Conservation (phyloP, 1,140 invertebrate genomes). For the Drosophila repletoides region DNA sequence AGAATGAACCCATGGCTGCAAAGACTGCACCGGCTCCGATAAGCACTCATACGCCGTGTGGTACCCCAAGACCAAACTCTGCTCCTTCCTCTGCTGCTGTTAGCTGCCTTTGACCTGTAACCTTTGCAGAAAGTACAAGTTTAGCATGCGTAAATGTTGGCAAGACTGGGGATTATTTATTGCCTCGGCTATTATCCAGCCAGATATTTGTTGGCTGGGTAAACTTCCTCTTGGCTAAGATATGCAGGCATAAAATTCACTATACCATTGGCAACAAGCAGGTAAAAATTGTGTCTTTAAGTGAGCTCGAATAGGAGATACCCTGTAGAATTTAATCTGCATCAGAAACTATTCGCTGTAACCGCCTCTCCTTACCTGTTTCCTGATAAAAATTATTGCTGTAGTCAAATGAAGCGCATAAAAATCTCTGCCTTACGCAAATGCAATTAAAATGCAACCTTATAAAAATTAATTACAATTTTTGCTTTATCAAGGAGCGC, state of each 20-base stretch:
- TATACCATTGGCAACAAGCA: no score
- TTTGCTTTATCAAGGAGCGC: background rate
- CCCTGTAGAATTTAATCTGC: no score
- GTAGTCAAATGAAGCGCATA: no score
- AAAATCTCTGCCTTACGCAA: no score
- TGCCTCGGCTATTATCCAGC: constrained; percentile 51
- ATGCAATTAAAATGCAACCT: no score
- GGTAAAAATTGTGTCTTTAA: no score
- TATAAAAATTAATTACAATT: constrained; percentile 21
- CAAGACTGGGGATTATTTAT: constrained; percentile 40
- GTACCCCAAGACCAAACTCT: constrained; percentile 42
- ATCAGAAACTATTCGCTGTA: no score
- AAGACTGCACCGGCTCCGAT: constrained; percentile 35
- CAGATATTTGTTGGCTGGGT: constrained; percentile 3
- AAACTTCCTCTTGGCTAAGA: constrained; percentile 18
- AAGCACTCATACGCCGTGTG: constrained; percentile 46
- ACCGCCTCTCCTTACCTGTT: no score
- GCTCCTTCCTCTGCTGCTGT: background rate
- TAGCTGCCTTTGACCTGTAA: constrained; percentile 40
- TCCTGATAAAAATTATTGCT: no score
- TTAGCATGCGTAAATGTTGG: constrained; percentile 11
- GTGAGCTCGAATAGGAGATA: no score
- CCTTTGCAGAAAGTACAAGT: constrained; percentile 36
- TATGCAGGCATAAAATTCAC: background rate
- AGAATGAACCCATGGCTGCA: constrained; percentile 21